These are phyloP conservation scores for Lycopodina hypogea DNA, from an alignment of 37 sponge, comb jelly and placozoan genomes.

Conservation along the genomic window DNA sequence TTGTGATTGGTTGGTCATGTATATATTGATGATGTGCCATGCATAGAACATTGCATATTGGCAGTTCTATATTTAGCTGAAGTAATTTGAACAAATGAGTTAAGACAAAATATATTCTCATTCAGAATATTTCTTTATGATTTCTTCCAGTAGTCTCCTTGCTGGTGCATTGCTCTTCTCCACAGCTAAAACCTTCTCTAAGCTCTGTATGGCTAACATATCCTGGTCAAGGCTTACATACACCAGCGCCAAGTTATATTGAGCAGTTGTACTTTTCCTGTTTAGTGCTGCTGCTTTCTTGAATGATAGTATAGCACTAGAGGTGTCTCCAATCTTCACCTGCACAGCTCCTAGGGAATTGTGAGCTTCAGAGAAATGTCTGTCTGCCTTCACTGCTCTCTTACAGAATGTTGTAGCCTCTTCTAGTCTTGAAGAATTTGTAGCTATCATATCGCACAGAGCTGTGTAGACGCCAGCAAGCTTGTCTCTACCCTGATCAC, in stretches of 20 bases:
- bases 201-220: background rate
- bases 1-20: no score
- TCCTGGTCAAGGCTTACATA: background rate
- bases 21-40: no score
- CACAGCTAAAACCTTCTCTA: background rate
- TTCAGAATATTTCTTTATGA: background rate
- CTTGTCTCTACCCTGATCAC: background rate
- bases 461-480: slow-evolving; percentile 1
- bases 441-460: background rate
- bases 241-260: slow-evolving; percentile 42
- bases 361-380: background rate
- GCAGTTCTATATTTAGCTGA: no score
- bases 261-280: slow-evolving; percentile 37
- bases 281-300: slow-evolving; percentile 16
- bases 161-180: background rate
- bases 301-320: slow-evolving; percentile 33
- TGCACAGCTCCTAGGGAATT: slow-evolving; percentile 54
- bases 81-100: no score
- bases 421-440: background rate
- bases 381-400: background rate
- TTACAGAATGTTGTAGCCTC: slow-evolving; percentile 10
- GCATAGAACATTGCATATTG: no score
- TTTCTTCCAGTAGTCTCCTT: background rate
- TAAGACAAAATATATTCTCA: background rate
- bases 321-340: slow-evolving; percentile 32